phyloP scores from a whole-genome alignment of 2,797 vertebrate genomes.

The Leucoraja ocellata region DNA sequence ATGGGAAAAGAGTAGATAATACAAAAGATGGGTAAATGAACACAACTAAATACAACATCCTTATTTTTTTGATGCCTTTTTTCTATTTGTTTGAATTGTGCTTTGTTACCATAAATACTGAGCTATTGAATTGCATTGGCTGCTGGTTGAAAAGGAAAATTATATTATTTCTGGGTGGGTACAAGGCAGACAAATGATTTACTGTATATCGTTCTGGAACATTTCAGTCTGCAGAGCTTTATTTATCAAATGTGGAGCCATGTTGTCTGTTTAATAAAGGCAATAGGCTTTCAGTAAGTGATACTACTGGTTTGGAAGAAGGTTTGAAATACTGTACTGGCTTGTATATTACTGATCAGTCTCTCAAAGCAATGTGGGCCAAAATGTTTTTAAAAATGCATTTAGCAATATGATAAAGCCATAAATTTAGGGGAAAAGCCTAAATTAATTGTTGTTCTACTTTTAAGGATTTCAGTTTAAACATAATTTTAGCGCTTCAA shows the following conservation, averaged over 20 bases:
- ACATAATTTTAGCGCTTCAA: neutral
- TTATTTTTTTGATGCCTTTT: neutral
- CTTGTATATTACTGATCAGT: slow-evolving; percentile 2
- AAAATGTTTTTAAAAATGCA: slow-evolving; percentile 19
- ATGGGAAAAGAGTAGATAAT: neutral
- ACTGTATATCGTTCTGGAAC: slow-evolving; percentile 26
- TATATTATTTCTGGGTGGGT: slow-evolving; percentile 19
- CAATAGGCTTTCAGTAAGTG: slow-evolving; percentile 24
- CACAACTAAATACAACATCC: neutral
- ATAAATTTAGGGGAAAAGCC: too few relatives aligned
- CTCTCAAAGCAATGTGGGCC: neutral
- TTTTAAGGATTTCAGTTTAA: neutral
- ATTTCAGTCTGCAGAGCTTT: slow-evolving; percentile 2
- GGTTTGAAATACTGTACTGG: neutral
- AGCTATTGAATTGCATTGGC: neutral
- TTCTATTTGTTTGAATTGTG: neutral
- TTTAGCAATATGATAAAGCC: neutral
- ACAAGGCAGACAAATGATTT: slow-evolving; percentile 26
- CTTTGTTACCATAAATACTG: neutral
- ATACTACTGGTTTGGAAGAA: neutral
- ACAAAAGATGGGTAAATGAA: neutral
- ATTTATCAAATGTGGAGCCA: slow-evolving; percentile 33
- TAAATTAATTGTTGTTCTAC: neutral
- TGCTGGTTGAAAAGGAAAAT: slow-evolving; percentile 11
- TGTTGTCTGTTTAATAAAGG: slow-evolving; percentile 37